A percentile compares a stretch with the other conserved stretches of the same genome.
Evolutionary conservation across 2,113 vertebrate species (phyloP).

Genomic region (Chaenogobius annularis): DNA sequence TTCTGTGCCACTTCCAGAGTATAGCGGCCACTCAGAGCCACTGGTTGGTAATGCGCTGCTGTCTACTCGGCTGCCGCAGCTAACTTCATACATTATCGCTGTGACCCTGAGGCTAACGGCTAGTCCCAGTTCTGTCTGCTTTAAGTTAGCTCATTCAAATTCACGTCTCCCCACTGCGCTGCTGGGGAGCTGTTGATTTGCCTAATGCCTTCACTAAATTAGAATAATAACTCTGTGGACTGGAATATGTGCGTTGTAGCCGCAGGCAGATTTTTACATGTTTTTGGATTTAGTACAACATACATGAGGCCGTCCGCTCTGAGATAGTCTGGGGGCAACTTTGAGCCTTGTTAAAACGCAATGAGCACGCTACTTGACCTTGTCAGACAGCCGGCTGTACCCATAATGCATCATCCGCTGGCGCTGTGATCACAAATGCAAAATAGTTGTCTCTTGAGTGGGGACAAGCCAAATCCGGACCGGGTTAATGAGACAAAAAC

Average conservation of each 20-base stretch:
- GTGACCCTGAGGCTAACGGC: conserved; percentile 67
- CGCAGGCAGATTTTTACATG: conserved; percentile 24
- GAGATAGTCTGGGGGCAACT: conserved; percentile 27
- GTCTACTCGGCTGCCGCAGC: conserved; percentile 41
- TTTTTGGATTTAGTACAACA: conserved; percentile 26
- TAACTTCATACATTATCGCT: conserved; percentile 71
- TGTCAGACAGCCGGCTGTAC: conserved; percentile 26
- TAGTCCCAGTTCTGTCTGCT: conserved; percentile 73
- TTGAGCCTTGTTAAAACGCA: conserved; percentile 44
- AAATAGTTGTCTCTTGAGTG: conserved; percentile 33
- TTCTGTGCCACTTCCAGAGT: conserved; percentile 17
- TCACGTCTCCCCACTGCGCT: conserved; percentile 39
- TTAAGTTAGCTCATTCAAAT: conserved; percentile 68
- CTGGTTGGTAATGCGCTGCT: conserved; percentile 50
- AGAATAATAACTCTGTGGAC: conserved; percentile 55
- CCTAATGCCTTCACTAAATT: conserved; percentile 63
- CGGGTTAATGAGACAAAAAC: conserved; percentile 24
- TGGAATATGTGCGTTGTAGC: conserved; percentile 34
- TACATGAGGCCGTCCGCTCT: conserved; percentile 8
- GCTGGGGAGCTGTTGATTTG: conserved; percentile 61
- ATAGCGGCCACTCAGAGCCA: conserved; percentile 35
- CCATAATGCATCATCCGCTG: conserved; percentile 27
- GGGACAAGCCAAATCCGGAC: conserved; percentile 3
- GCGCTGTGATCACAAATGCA: conserved; percentile 31
- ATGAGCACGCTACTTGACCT: conserved; percentile 46